These are phyloP conservation scores for Labeo catla DNA, from an alignment of 2,113 vertebrate species.

Conservation along the genomic window DNA sequence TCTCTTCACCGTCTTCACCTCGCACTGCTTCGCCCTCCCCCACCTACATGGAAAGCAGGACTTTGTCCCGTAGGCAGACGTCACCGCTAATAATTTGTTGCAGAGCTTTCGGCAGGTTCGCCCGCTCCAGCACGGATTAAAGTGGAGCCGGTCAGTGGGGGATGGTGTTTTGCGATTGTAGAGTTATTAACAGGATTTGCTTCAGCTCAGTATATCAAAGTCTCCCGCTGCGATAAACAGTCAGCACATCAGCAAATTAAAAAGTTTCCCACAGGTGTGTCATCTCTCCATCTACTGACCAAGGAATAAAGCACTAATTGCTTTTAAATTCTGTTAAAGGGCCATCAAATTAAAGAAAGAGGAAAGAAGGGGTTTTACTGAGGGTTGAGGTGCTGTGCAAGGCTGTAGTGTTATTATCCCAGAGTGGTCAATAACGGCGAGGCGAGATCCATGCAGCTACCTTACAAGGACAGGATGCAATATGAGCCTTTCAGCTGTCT, in stretches of 20 bases:
- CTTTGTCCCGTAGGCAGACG: conserved; percentile 72
- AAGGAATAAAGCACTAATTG: conserved; percentile 79
- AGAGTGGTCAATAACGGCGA: conserved; percentile 27
- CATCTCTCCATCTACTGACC: conserved; percentile 69
- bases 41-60: conserved; percentile 50
- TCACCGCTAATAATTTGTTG: conserved; percentile 78
- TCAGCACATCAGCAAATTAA: conserved; percentile 85
- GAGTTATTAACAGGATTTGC: conserved; percentile 83
- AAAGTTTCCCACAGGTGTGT: conserved; percentile 81
- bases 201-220: conserved; percentile 82
- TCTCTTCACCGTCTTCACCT: conserved; percentile 49
- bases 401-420: conserved; percentile 68
- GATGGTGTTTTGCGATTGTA: conserved; percentile 59
- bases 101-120: conserved; percentile 62
- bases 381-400: conserved; percentile 56
- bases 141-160: conserved; percentile 73
- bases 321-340: conserved; percentile 82
- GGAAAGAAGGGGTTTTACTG: conserved; percentile 62
- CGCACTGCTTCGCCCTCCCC: conserved; percentile 40
- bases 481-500: neutral
- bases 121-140: conserved; percentile 78
- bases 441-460: conserved; percentile 3
- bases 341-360: conserved; percentile 78
- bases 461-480: conserved; percentile 7
- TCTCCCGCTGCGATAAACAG: conserved; percentile 71